phyloP scores from a whole-genome alignment of 2,113 vertebrate genomes.

The Capreolus pygargus region DNA sequence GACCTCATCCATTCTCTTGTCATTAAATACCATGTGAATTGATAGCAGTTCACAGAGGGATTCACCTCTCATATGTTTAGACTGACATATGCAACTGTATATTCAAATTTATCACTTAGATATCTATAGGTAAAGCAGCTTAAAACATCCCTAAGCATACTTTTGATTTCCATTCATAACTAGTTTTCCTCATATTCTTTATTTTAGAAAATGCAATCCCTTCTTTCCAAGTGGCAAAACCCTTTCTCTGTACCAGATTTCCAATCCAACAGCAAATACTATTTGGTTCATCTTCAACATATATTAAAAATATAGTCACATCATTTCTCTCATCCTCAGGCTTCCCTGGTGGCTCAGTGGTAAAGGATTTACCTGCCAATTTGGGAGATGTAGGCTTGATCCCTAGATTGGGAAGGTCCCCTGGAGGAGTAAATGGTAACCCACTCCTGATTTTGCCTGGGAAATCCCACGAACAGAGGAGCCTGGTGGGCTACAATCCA shows the following conservation, averaged over 20 bases:
- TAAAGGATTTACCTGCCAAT: background rate
- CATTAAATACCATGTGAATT: background rate
- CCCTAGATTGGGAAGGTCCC: background rate
- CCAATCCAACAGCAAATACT: background rate
- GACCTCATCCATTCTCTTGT: background rate
- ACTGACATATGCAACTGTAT: background rate
- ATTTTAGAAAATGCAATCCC: background rate
- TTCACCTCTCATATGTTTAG: background rate
- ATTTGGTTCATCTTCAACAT: background rate
- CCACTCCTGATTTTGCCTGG: background rate
- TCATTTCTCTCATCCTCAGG: background rate
- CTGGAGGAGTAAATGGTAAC: background rate
- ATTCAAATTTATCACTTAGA: background rate
- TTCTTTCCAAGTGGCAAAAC: background rate
- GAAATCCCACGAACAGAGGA: background rate
- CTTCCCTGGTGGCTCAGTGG: background rate
- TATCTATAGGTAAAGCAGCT: background rate
- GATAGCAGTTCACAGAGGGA: background rate
- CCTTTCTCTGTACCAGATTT: background rate
- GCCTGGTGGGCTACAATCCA: rapidly evolving
- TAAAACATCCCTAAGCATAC: background rate
- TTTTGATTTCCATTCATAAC: background rate
- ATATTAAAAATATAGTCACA: background rate
- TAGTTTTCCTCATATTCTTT: background rate
- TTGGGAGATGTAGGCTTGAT: background rate